These are phyloP conservation scores for Incurvaria masculella DNA, from an alignment of 2,888 invertebrate species.

Conservation along the genomic window DNA sequence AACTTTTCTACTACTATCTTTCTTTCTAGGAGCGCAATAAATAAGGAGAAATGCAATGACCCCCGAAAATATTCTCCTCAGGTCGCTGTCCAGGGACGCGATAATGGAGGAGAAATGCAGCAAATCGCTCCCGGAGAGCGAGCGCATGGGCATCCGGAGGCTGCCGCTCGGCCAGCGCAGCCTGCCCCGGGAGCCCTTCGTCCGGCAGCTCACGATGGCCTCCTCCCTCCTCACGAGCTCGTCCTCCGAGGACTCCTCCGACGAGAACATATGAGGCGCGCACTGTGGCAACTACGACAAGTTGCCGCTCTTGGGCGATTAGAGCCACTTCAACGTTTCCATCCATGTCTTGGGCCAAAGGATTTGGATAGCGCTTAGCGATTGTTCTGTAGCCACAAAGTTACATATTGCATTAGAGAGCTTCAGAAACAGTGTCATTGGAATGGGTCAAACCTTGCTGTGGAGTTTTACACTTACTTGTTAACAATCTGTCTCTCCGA, in stretches of 20 bases:
- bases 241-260: constrained; percentile 53
- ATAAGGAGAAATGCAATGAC: neutral
- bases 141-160: constrained; percentile 46
- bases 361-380: too few species aligned
- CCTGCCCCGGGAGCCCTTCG: constrained; percentile 57
- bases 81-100: constrained; percentile 62
- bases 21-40: neutral
- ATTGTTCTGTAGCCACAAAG: too few species aligned
- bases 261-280: constrained; percentile 51
- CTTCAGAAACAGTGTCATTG: too few species aligned
- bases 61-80: constrained; percentile 19
- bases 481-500: too few species aligned
- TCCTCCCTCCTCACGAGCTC: constrained; percentile 62
- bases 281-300: constrained; percentile 49
- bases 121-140: constrained; percentile 62
- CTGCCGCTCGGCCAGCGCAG: constrained; percentile 55
- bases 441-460: too few species aligned
- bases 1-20: too few species aligned
- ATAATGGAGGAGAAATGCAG: constrained; percentile 70
- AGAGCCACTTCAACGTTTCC: neutral
- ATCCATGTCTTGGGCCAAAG: neutral
- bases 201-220: constrained; percentile 59
- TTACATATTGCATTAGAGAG: too few species aligned
- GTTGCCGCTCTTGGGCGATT: constrained; percentile 49
- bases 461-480: too few species aligned